Conservation (phyloP, 2,797 vertebrate genomes). For the Hyperoplus lanceolatus region DNA sequence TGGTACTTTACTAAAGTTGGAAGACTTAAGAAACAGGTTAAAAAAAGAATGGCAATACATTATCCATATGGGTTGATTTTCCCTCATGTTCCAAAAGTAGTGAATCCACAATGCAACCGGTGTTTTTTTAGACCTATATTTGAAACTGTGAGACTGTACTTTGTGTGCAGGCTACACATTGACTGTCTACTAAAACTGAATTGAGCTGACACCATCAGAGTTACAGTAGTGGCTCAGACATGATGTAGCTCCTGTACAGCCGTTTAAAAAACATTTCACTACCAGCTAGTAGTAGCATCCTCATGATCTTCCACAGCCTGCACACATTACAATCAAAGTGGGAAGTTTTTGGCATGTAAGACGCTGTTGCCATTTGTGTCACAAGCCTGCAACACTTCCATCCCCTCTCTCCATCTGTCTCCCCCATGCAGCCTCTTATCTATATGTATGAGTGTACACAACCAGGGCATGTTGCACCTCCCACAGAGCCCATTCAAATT, state of each 20-base stretch:
- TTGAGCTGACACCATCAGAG: background rate
- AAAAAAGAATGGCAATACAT: too few species aligned
- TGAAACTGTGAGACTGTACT: background rate
- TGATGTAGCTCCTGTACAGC: too few species aligned
- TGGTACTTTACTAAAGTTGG: too few species aligned
- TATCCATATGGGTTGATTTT: too few species aligned
- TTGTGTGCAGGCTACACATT: background rate
- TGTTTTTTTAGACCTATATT: too few species aligned
- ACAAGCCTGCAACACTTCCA: slow-evolving; percentile 28
- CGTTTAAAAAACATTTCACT: background rate
- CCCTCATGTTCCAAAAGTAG: too few species aligned
- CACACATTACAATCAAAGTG: slow-evolving; percentile 43
- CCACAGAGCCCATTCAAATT: slow-evolving; percentile 57
- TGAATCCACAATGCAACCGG: too few species aligned
- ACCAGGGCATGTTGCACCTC: slow-evolving; percentile 57
- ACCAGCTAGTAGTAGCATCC: background rate
- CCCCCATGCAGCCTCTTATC: slow-evolving; percentile 56
- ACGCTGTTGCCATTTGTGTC: slow-evolving; percentile 53
- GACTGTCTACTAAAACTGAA: background rate
- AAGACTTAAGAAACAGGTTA: too few species aligned
- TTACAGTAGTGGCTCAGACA: background rate
- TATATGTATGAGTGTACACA: slow-evolving; percentile 63
- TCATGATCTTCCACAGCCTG: slow-evolving; percentile 20
- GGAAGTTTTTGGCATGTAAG: slow-evolving; percentile 26
- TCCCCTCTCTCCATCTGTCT: slow-evolving; percentile 8